These are phyloP conservation scores for Aphrophora alni DNA, from an alignment of 2,888 invertebrate genomes.

Conservation along the genomic window DNA sequence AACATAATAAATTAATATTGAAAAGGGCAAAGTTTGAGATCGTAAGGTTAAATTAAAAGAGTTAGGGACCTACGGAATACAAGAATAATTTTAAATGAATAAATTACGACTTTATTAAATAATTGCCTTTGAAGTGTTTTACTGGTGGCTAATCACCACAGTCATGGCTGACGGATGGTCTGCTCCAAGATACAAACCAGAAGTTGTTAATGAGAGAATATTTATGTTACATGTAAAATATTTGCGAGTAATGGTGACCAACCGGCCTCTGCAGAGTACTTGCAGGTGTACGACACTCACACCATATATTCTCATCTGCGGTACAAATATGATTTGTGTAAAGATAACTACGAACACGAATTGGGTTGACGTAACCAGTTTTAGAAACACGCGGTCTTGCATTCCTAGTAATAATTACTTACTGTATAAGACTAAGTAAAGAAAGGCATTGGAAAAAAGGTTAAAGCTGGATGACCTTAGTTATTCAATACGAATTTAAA, in stretches of 20 bases:
- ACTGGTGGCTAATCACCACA: neutral
- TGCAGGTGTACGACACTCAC: neutral
- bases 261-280: neutral
- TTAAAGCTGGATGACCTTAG: too few species aligned
- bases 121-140: neutral
- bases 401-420: neutral
- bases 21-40: too few species aligned
- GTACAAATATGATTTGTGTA: neutral
- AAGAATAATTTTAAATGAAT: neutral
- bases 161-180: neutral
- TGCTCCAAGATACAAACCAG: neutral
- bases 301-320: neutral
- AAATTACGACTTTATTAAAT: neutral
- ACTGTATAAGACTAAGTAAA: neutral
- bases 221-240: neutral
- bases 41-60: too few species aligned
- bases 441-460: too few species aligned
- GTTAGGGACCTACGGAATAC: too few species aligned
- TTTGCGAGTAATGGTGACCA: neutral
- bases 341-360: neutral
- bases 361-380: constrained; percentile 1
- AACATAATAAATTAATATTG: too few species aligned
- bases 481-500: too few species aligned
- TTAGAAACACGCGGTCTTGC: neutral
- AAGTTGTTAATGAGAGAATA: neutral